phyloP scores from a whole-genome alignment of 2,888 invertebrate genomes.

The Cancer borealis region DNA sequence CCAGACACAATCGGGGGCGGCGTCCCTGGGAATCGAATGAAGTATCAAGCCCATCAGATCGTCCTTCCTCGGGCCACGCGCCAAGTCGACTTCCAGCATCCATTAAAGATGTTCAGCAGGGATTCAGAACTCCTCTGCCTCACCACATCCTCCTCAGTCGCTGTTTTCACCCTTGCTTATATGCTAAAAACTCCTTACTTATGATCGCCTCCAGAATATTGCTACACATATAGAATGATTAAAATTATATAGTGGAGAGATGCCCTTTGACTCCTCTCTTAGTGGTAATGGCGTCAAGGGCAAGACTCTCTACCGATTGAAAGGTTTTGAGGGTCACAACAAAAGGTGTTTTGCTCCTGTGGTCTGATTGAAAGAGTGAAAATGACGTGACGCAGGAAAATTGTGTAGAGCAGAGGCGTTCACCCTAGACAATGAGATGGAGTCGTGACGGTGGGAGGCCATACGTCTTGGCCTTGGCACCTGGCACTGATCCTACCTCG shows the following conservation, averaged over 20 bases:
- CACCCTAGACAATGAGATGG: neutral
- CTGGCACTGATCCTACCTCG: neutral
- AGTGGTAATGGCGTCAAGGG: neutral
- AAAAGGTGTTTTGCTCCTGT: neutral
- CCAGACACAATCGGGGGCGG: neutral
- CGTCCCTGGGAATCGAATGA: neutral
- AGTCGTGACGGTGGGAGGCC: neutral
- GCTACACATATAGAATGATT: neutral
- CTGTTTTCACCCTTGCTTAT: neutral
- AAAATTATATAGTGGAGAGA: neutral
- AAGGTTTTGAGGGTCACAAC: neutral
- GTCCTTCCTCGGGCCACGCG: neutral
- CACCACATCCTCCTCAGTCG: neutral
- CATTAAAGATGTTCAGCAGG: conserved; percentile 13
- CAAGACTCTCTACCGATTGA: neutral
- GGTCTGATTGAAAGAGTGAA: neutral
- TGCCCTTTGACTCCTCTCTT: too few relatives aligned
- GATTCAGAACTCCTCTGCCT: neutral
- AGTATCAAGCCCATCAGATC: neutral
- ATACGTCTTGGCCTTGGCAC: conserved; percentile 16
- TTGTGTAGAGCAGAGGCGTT: neutral
- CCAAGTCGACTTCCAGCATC: conserved; percentile 3
- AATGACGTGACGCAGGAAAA: neutral
- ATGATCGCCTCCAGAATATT: neutral
- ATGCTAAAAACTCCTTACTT: neutral